Evolutionary conservation across 2,888 invertebrate species (phyloP).

Genomic region (Sycophila texana): DNA sequence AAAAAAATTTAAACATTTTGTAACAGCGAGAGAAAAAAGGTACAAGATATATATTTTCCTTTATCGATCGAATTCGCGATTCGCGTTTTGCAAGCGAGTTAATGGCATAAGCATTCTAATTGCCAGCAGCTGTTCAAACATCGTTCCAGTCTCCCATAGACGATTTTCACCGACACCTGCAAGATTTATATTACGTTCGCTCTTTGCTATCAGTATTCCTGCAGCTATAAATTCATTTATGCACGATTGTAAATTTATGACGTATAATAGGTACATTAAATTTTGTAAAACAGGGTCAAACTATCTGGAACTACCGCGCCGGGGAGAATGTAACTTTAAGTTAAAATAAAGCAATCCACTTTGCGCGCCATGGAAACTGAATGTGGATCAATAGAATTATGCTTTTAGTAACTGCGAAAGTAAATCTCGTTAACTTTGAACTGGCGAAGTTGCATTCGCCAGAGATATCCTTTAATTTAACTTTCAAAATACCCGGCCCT

Average conservation of each 20-base stretch:
- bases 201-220: conserved; percentile 36
- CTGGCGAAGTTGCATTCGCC: conserved; percentile 23
- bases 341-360: conserved; percentile 56
- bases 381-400: conserved; percentile 53
- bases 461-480: conserved; percentile 24
- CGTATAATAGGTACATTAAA: conserved; percentile 47
- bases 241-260: conserved; percentile 45
- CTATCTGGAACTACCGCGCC: conserved; percentile 45
- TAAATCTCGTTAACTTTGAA: conserved; percentile 37
- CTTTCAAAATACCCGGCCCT: conserved; percentile 9
- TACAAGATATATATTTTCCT: too few species aligned
- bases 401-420: conserved; percentile 40
- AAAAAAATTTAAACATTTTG: too few species aligned
- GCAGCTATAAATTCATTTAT: conserved; percentile 46
- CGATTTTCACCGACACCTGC: conserved; percentile 1
- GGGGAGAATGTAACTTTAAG: conserved; percentile 48
- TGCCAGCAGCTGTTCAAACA: conserved; percentile 1
- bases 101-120: neutral
- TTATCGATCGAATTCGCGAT: too few species aligned
- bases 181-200: conserved; percentile 34
- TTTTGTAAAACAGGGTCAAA: conserved; percentile 54
- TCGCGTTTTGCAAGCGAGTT: too few species aligned
- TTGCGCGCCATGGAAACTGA: conserved; percentile 45
- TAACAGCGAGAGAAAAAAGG: too few species aligned
- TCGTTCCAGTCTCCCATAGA: conserved; percentile 11